Base-by-base conservation (phyloP, 2,797 vertebrate species). In the Myotis pilosus region DNA sequence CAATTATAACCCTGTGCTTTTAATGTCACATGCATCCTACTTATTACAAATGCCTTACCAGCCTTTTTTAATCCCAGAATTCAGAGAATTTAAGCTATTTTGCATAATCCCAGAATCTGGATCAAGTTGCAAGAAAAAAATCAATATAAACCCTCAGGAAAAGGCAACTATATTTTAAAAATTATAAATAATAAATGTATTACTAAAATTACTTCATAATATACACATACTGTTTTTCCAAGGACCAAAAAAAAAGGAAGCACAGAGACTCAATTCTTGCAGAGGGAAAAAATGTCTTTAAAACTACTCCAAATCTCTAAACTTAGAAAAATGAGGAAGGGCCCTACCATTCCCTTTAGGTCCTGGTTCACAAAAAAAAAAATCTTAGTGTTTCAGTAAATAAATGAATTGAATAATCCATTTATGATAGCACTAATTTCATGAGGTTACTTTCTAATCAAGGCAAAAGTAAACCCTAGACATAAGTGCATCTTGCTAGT, bases 391-490 rank as follows among this genome's bases (percentile, higher is more conserved):
- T 83, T 96, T 96, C 86, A 74, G 49, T 87, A 91, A 91, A 91
- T 55, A 96, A 91, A 66, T 97, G 96, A 97, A 92, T 94, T 55
- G 68, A 97, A 84, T 96, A 97, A 97, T 80, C 84, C 96, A 96
- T 92, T 96, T 94, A 85, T 97, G 97, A 97, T 86, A 97, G 92
- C 91, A 97, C 95, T 97, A 89, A 96, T 96, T 95, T 97, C 96
- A 96, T 94, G 92, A 96, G 88, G 86, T 92, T 80, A 7, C 93
- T 96, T 97, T 96, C 94, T 95, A 97, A 94, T 97, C 96, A 95
- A 89, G 94, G 97, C 66, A 87, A 97, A 95, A 97, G 96, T 90
- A 97, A 98, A 98, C 96, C 89, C 95, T 96, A 97, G 92, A 93
- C 96, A 68, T 87, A 96, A 96, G 49, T 97, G 95, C 30, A 94